These are phyloP conservation scores for Phocoena sinus DNA, from an alignment of 2,113 vertebrate genomes.

Conservation along the genomic window DNA sequence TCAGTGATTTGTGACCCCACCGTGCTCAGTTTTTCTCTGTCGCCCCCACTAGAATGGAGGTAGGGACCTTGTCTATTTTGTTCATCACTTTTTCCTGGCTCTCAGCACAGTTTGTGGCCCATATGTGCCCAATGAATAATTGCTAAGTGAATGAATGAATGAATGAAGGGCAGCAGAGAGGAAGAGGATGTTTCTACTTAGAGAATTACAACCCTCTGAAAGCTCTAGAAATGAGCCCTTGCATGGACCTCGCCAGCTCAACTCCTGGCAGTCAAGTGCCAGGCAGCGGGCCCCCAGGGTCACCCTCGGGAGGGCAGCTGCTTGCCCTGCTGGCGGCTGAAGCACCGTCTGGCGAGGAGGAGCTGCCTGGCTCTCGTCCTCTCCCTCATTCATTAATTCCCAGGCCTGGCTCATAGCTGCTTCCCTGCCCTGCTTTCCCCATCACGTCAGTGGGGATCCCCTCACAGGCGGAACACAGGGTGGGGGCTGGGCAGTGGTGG, in stretches of 20 bases:
- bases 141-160: neutral
- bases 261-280: neutral
- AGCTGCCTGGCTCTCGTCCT: neutral
- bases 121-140: neutral
- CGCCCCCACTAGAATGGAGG: neutral
- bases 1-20: neutral
- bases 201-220: neutral
- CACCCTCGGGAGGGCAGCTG: conserved; percentile 43
- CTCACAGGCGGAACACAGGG: neutral
- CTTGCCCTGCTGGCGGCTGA: neutral
- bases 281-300: neutral
- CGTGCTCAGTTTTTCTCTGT: neutral
- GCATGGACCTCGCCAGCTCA: neutral
- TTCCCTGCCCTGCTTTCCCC: neutral
- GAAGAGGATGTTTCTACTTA: neutral
- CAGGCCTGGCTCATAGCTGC: neutral
- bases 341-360: neutral
- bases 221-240: neutral
- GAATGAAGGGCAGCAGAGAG: neutral
- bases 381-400: conserved; percentile 31
- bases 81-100: neutral
- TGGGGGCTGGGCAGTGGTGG: neutral
- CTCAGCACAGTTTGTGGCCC: neutral
- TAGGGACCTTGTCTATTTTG: neutral
- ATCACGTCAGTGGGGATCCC: conserved; percentile 46